Conservation (phyloP, 2,888 invertebrate genomes). For the Eupithecia inturbata region DNA sequence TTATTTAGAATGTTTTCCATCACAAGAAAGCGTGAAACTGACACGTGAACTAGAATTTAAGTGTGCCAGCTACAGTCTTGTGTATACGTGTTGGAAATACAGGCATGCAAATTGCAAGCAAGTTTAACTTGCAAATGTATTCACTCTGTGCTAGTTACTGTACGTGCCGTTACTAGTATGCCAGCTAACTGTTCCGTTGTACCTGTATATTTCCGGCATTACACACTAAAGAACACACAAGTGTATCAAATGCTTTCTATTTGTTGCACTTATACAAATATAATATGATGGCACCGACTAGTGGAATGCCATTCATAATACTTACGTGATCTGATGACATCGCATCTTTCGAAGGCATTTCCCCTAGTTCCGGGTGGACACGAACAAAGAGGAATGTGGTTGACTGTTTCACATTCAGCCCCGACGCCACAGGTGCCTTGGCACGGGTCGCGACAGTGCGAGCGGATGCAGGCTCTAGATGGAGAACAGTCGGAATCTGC, state of each 20-base stretch:
- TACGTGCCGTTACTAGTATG: too few species aligned
- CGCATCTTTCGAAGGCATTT: conserved; percentile 88
- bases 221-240: background rate
- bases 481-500: conserved; percentile 94
- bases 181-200: too few species aligned
- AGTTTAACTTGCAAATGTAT: too few species aligned
- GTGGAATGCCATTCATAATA: conserved; percentile 21
- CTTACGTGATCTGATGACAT: conserved; percentile 67
- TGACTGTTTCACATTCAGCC: conserved; percentile 89
- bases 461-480: conserved; percentile 91
- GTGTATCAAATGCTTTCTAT: background rate
- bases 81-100: too few species aligned
- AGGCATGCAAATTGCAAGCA: too few species aligned
- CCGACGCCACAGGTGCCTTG: conserved; percentile 92
- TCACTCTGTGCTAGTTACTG: too few species aligned
- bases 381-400: conserved; percentile 88
- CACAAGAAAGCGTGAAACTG: too few species aligned
- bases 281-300: background rate
- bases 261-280: background rate
- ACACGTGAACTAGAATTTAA: too few species aligned
- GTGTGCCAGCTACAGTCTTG: too few species aligned
- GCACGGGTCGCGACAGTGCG: conserved; percentile 93
- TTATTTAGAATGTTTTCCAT: too few species aligned
- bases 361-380: conserved; percentile 88
- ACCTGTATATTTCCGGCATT: background rate